Evolutionary conservation across 2,888 invertebrate genomes (phyloP).

Genomic region (Caenorhabditis sp.): DNA sequence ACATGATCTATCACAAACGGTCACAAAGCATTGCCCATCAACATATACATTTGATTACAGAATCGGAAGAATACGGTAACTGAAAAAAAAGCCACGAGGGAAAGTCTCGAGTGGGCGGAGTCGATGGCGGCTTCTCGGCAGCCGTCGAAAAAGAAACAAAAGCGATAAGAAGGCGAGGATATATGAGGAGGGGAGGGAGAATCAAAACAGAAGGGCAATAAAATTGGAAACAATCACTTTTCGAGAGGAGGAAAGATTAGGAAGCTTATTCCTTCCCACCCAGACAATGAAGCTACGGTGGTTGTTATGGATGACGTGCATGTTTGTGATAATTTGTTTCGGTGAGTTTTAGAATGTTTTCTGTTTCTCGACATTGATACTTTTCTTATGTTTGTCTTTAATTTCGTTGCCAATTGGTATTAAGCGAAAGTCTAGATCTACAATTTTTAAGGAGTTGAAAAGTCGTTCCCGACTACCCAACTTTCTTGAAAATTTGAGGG

Average conservation of each 20-base stretch:
- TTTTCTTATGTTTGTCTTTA: neutral
- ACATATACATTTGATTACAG: constrained; percentile 12
- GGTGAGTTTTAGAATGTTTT: constrained; percentile 12
- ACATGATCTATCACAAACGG: constrained; percentile 54
- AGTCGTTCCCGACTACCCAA: too few species aligned
- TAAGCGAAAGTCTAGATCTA: too few species aligned
- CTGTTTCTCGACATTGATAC: neutral
- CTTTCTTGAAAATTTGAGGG: too few species aligned
- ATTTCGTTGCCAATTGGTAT: neutral
- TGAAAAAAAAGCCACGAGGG: constrained; percentile 2
- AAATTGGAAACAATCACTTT: constrained; percentile 56
- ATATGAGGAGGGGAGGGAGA: constrained; percentile 5
- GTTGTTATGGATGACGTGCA: neutral
- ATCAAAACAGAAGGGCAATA: constrained; percentile 53
- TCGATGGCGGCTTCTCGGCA: constrained; percentile 9
- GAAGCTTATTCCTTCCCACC: neutral
- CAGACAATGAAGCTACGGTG: constrained; percentile 4
- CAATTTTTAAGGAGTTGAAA: too few species aligned
- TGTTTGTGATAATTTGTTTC: constrained; percentile 25
- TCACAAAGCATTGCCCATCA: constrained; percentile 37
- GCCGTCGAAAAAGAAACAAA: neutral
- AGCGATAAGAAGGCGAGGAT: constrained; percentile 12
- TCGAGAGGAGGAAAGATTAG: neutral
- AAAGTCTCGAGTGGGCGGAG: constrained; percentile 26
- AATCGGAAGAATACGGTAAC: constrained; percentile 26